Evolutionary conservation across 2,888 invertebrate species (phyloP).

Genomic region (Leptinotarsa peninsularis): DNA sequence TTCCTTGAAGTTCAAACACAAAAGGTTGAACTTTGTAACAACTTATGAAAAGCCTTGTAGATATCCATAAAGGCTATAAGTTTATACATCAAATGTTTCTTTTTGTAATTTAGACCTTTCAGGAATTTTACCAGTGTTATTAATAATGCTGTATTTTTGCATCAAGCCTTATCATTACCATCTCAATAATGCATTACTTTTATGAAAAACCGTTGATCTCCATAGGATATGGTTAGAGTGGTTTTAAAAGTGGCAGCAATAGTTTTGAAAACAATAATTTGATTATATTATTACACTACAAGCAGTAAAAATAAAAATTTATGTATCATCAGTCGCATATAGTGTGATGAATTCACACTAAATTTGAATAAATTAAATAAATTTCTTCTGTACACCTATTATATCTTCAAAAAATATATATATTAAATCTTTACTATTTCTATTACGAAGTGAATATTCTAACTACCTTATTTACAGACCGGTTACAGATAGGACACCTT

Average conservation of each 20-base stretch:
- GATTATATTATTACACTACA: background rate
- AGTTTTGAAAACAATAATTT: background rate
- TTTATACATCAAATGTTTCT: too few relatives aligned
- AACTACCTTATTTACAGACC: constrained; percentile 75
- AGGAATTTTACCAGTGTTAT: too few relatives aligned
- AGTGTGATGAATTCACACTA: constrained; percentile 9
- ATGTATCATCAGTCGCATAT: constrained; percentile 21
- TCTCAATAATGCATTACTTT: background rate
- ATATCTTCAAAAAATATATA: background rate
- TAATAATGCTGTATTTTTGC: too few relatives aligned
- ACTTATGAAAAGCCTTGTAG: too few relatives aligned
- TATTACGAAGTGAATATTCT: constrained; percentile 67
- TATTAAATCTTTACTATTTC: constrained; percentile 19
- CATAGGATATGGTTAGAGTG: background rate
- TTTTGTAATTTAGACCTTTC: too few relatives aligned
- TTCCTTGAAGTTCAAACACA: too few relatives aligned
- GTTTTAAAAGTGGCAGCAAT: background rate
- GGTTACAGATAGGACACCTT: constrained; percentile 78
- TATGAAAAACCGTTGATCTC: background rate
- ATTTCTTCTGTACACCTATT: constrained; percentile 52
- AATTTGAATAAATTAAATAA: constrained; percentile 31
- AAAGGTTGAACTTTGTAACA: too few relatives aligned
- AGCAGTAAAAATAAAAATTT: constrained; percentile 13
- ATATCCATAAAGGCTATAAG: too few relatives aligned
- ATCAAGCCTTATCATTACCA: too few relatives aligned